Conservation (phyloP, 1,140 invertebrate genomes). For the Matsumurasca onukii region DNA sequence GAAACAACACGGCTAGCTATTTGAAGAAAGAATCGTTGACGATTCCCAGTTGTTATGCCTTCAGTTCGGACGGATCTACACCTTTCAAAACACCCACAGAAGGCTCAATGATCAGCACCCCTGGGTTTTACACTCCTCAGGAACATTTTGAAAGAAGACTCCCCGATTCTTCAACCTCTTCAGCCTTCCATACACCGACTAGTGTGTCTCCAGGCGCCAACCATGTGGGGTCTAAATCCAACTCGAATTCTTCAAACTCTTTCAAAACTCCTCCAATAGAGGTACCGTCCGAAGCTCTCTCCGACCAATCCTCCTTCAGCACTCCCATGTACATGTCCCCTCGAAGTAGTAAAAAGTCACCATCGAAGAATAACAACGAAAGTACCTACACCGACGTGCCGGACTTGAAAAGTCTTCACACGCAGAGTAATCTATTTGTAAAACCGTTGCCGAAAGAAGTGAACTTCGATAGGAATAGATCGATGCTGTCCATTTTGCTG, state of each 20-base stretch:
- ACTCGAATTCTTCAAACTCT: background rate
- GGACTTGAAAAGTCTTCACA: conserved; percentile 21
- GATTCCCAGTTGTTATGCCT: conserved; percentile 15
- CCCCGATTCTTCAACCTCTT: conserved; percentile 28
- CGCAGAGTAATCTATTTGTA: conserved; percentile 18
- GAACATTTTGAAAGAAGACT: conserved; percentile 26
- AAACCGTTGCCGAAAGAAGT: conserved; percentile 28
- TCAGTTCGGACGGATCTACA: conserved; percentile 18
- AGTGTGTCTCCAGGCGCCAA: conserved; percentile 32
- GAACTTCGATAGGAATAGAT: conserved; percentile 9
- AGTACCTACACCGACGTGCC: conserved; percentile 11
- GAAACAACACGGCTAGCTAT: background rate
- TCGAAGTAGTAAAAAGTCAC: background rate
- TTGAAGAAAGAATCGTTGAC: conserved; percentile 3
- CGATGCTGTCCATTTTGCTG: conserved; percentile 31
- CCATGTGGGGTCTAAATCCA: background rate
- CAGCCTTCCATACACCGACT: conserved; percentile 35
- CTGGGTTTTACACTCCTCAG: conserved; percentile 30
- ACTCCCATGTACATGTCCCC: conserved; percentile 15
- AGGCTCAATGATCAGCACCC: conserved; percentile 26
- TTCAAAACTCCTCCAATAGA: conserved; percentile 23
- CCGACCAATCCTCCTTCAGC: conserved; percentile 5
- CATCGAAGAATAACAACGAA: background rate
- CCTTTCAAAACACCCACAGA: conserved; percentile 37
- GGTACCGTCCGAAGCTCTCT: background rate